A percentile compares a stretch with the other conserved stretches of the same genome.
Evolutionary conservation across 1,140 invertebrate genomes (phyloP).

Genomic region (Mactra quadrangularis): DNA sequence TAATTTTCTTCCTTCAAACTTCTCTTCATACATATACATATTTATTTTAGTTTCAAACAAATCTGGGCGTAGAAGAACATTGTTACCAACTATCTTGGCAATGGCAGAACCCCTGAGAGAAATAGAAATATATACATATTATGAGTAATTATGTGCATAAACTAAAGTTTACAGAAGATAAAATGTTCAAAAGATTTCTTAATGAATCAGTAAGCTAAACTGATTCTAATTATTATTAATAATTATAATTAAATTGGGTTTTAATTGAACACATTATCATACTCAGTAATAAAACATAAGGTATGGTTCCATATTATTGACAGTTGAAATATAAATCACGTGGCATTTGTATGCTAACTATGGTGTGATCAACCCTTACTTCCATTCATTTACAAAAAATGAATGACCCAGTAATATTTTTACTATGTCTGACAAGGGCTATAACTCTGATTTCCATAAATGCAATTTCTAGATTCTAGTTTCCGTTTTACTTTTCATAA

Average conservation of each 20-base stretch:
- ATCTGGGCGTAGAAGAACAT: slow-evolving; percentile 88
- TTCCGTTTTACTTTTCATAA: too few species aligned
- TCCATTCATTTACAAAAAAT: too few species aligned
- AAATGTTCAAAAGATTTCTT: not conserved
- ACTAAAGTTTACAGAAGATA: not conserved
- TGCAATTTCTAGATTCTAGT: too few species aligned
- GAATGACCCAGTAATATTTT: too few species aligned
- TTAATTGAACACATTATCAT: too few species aligned
- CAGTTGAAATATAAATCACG: too few species aligned
- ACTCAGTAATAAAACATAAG: too few species aligned
- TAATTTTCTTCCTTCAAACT: slow-evolving; percentile 96
- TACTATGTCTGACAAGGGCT: too few species aligned
- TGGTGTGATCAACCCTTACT: too few species aligned
- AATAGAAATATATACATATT: not conserved
- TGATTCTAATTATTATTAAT: not conserved
- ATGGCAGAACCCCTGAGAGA: slow-evolving; percentile 97
- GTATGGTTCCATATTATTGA: too few species aligned
- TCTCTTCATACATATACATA: slow-evolving; percentile 99
- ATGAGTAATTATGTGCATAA: not conserved
- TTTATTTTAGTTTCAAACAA: slow-evolving; percentile 87
- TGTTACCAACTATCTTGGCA: slow-evolving; percentile 97
- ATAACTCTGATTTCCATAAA: too few species aligned
- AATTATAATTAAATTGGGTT: not conserved
- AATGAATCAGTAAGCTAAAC: not conserved
- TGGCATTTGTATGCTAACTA: too few species aligned